Evolutionary conservation across 1,140 invertebrate genomes (phyloP), one percentile per base, ranked within the genome.

Genomic region (Littorina saxatilis): DNA sequence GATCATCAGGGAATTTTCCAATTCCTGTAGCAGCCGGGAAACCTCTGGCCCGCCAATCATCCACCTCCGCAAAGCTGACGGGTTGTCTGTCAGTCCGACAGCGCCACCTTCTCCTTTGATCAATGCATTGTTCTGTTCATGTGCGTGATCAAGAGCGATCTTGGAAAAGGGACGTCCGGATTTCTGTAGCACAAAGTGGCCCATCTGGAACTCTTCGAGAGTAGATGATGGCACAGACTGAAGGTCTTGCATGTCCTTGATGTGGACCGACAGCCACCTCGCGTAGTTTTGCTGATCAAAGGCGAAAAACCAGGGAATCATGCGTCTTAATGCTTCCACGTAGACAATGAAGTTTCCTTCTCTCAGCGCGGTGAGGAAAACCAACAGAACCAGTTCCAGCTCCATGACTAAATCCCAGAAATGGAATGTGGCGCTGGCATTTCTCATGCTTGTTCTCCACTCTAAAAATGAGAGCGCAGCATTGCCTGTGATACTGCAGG

Each of bases 61-160:
- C 81, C 74, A 78, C n/a, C n/a, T n/a, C n/a, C n/a, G n/a, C n/a
- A n/a, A n/a, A n/a, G n/a, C n/a, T n/a, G n/a, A n/a, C n/a, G 3
- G 55, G 35, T 39, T 29, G 76, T 74, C 78, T 43, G 72, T 83
- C 4, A 87, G 43, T 37, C 82, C 84, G 35, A 89, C 78, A 29
- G 87, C 86, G n/a, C 82, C 87, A 40, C 87, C 86, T 40, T 87
- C 84, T 76, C 80, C 81, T 82, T 88, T 88, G 11, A 89, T 29
- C 7, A 79, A 1, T 13, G 74, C 61, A 68, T 83, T 83, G 50
- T 72, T 73, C 20, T 83, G 88, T 55, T 88, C 86, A 80, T 88
- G 88, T 15, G 82, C 84, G 39, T 88, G 86, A n/a, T n/a, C n/a
- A n/a, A n/a, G n/a, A n/a, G n/a, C 50, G 29, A 88, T 86, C 17